Percentiles rank a stretch among this genome's conserved stretches.
Evolutionary conservation across 1,140 invertebrate species (phyloP).

Genomic region (Trialeurodes vaporariorum): DNA sequence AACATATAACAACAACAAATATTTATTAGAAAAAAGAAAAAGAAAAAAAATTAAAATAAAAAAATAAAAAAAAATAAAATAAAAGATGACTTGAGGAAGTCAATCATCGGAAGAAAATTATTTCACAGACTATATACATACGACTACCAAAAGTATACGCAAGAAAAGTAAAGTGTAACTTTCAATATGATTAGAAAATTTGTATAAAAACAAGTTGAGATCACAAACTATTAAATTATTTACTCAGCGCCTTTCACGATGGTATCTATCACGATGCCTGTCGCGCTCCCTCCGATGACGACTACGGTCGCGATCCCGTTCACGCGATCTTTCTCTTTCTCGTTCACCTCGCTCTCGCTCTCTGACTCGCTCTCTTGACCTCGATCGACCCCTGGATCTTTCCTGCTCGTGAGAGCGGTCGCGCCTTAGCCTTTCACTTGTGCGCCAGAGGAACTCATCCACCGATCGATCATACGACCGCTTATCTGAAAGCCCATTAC

Average conservation of each 20-base stretch:
- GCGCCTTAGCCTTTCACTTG: not conserved
- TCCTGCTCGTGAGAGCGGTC: not conserved
- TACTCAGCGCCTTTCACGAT: not conserved
- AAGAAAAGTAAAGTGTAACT: not conserved
- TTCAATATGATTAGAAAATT: not conserved
- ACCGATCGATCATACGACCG: not conserved
- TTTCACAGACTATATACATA: not conserved
- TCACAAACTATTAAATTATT: not conserved
- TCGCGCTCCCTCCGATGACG: not conserved
- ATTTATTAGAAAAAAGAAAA: not conserved
- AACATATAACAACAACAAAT: too few species aligned
- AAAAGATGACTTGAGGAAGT: not conserved
- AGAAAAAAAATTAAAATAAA: not conserved
- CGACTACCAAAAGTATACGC: not conserved
- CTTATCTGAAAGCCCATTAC: not conserved
- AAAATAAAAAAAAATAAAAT: not conserved
- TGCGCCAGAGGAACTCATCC: not conserved
- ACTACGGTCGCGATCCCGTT: not conserved
- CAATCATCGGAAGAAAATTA: too few species aligned
- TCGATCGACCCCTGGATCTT: not conserved
- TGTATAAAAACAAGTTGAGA: not conserved
- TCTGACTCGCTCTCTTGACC: not conserved
- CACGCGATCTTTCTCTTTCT: not conserved
- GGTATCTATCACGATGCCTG: not conserved
- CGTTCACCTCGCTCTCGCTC: not conserved